These are phyloP conservation scores for Lepidochitona cinerea DNA, from an alignment of 2,888 invertebrate genomes.

Conservation along the genomic window DNA sequence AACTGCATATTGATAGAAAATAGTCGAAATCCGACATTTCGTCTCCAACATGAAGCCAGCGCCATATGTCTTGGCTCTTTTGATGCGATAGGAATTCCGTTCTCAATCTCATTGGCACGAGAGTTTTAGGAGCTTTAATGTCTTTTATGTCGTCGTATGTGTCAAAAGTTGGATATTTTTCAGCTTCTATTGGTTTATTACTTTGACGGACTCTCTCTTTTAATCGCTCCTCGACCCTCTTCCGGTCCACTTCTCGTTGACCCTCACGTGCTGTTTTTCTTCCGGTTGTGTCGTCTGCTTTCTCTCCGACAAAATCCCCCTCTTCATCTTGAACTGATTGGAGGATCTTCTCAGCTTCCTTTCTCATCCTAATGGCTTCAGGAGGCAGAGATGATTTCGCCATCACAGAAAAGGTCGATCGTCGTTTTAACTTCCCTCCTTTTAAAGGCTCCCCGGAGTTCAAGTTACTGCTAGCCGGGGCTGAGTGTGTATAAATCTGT, in stretches of 20 bases:
- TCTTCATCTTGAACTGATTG: conserved; percentile 50
- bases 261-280: not conserved
- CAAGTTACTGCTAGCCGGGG: conserved; percentile 45
- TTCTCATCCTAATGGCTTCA: conserved; percentile 50
- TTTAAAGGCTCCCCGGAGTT: not conserved
- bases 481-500: conserved; percentile 51
- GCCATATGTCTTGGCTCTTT: conserved; percentile 57
- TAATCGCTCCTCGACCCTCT: not conserved
- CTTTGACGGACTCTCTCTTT: not conserved
- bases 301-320: conserved; percentile 17
- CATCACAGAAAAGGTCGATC: conserved; percentile 52
- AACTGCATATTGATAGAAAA: conserved; percentile 59
- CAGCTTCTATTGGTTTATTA: not conserved
- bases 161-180: not conserved
- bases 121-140: conserved; percentile 7
- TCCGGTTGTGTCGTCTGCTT: not conserved
- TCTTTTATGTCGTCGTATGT: not conserved
- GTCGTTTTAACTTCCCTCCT: conserved; percentile 40
- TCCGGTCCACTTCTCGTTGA: not conserved
- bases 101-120: conserved; percentile 20
- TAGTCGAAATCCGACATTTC: conserved; percentile 55
- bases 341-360: conserved; percentile 56
- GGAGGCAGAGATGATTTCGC: conserved; percentile 52
- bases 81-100: conserved; percentile 45
- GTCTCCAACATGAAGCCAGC: conserved; percentile 60